Percentiles rank a stretch among this genome's conserved stretches.
These are phyloP conservation scores for Matsumurasca onukii DNA, from an alignment of 1,140 invertebrate species.

Conservation along the genomic window DNA sequence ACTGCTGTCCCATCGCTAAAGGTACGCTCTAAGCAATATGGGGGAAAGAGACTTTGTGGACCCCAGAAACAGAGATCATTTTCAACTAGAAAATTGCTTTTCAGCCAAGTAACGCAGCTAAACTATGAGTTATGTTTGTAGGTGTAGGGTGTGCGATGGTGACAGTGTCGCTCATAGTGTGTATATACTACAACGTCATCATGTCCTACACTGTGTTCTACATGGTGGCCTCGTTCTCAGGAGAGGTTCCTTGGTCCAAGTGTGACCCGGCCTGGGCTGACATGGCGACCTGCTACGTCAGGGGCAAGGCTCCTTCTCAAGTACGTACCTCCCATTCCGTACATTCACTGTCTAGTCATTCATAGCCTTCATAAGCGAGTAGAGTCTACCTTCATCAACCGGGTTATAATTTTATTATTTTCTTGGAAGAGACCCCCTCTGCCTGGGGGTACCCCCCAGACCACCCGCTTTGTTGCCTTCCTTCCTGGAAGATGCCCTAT, in stretches of 20 bases:
- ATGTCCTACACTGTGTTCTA: conserved; percentile 78
- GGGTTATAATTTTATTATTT: too few relatives aligned
- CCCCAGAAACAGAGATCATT: too few relatives aligned
- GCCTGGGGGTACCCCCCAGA: too few relatives aligned
- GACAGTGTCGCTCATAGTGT: conserved; percentile 62
- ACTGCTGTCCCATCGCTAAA: conserved; percentile 50
- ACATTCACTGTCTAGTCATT: too few relatives aligned
- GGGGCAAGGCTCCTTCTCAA: conserved; percentile 38
- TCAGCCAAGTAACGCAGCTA: background rate
- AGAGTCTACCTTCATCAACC: too few relatives aligned
- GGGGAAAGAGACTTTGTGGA: background rate
- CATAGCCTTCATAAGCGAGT: too few relatives aligned
- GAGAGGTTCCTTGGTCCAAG: conserved; percentile 63
- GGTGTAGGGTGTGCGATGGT: conserved; percentile 80
- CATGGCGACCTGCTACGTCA: conserved; percentile 47
- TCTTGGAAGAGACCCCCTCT: too few relatives aligned
- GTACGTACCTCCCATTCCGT: background rate
- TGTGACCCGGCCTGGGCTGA: conserved; percentile 63
- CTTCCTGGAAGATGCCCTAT: too few relatives aligned
- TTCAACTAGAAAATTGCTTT: background rate
- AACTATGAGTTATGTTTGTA: conserved; percentile 42
- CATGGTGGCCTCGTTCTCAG: conserved; percentile 62
- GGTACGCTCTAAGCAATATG: conserved; percentile 41
- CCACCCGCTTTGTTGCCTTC: too few relatives aligned
- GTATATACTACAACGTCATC: conserved; percentile 80